Evolutionary conservation across 2,113 vertebrate genomes (phyloP).

Genomic region (Rafetus swinhoei): DNA sequence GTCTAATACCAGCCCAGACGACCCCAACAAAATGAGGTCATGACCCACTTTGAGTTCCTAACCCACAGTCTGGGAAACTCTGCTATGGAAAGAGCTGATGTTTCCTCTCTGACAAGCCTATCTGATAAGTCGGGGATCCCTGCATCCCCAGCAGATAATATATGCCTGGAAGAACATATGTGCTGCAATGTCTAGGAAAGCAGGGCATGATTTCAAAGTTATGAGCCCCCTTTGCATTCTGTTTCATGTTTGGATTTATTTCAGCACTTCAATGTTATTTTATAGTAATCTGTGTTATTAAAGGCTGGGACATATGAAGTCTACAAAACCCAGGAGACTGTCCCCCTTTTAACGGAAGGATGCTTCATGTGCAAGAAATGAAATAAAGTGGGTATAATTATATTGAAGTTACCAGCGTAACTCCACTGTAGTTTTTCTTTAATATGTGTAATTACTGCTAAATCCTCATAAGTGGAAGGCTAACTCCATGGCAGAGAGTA

Average conservation of each 20-base stretch:
- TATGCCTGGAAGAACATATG: neutral
- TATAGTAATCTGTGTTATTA: neutral
- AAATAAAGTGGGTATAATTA: neutral
- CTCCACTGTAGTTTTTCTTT: neutral
- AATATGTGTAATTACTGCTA: neutral
- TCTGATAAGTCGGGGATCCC: neutral
- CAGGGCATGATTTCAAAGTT: neutral
- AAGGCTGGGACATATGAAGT: neutral
- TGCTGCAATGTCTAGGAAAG: neutral
- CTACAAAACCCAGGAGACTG: neutral
- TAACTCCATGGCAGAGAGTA: neutral
- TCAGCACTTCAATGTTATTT: neutral
- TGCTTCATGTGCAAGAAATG: neutral
- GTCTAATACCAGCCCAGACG: no score
- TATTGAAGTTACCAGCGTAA: neutral
- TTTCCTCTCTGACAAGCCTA: neutral
- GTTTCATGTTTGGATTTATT: neutral
- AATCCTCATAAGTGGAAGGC: neutral
- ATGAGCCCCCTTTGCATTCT: neutral
- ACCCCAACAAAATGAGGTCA: no score
- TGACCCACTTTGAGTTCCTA: no score
- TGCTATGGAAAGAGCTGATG: neutral
- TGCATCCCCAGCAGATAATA: neutral
- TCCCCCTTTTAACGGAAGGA: neutral
- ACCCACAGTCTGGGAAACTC: no score